Evolutionary conservation across 2,888 invertebrate genomes (phyloP).

Genomic region (Epicampocera succincta): DNA sequence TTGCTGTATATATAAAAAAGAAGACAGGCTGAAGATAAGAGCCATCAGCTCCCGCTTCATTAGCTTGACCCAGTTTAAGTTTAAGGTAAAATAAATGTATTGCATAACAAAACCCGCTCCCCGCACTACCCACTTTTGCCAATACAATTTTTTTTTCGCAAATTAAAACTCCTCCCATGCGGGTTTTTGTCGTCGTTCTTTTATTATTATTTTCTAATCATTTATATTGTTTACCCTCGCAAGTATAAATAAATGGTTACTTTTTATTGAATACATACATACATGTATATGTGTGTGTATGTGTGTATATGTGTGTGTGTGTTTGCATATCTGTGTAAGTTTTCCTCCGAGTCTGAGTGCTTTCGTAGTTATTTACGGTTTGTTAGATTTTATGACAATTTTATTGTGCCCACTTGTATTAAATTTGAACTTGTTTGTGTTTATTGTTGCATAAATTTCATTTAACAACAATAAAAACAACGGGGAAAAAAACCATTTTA

Average conservation of each 20-base stretch:
- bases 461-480: not conserved
- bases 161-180: too few relatives aligned
- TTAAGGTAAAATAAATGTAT: too few relatives aligned
- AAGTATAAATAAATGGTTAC: not conserved
- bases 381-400: slow-evolving; percentile 63
- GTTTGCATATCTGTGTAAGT: not conserved
- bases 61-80: too few relatives aligned
- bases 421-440: slow-evolving; percentile 53
- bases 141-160: too few relatives aligned
- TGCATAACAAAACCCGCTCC: too few relatives aligned
- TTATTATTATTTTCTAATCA: not conserved
- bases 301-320: not conserved
- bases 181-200: too few relatives aligned
- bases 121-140: too few relatives aligned
- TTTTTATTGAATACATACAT: slow-evolving; percentile 8
- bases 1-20: too few relatives aligned
- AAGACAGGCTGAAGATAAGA: too few relatives aligned
- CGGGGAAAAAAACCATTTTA: not conserved
- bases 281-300: not conserved
- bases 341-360: not conserved
- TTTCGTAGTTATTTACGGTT: slow-evolving; percentile 36
- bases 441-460: slow-evolving; percentile 39
- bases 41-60: too few relatives aligned
- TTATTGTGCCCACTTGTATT: slow-evolving; percentile 63
- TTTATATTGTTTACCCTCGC: not conserved